Conservation (phyloP, 1,140 invertebrate species). For the Wasmannia auropunctata region DNA sequence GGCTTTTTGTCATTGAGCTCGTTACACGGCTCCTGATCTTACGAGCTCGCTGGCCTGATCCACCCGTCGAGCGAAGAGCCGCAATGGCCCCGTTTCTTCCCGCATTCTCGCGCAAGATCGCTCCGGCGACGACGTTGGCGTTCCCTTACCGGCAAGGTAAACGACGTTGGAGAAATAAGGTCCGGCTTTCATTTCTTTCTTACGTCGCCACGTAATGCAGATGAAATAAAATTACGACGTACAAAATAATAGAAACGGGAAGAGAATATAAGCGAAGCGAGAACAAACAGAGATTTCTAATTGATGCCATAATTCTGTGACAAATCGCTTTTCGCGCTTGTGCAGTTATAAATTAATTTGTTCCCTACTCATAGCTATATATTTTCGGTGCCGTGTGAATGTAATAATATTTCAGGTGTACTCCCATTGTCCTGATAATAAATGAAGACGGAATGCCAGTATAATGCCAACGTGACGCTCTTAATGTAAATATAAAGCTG, state of each 20-base stretch:
- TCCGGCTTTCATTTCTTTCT: background rate
- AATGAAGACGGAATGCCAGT: background rate
- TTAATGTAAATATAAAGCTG: background rate
- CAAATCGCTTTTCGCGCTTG: background rate
- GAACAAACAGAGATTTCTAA: background rate
- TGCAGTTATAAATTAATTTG: background rate
- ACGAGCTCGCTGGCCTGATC: background rate
- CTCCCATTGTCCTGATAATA: background rate
- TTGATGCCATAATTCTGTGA: background rate
- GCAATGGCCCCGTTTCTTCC: constrained; percentile 4
- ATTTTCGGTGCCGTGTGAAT: background rate
- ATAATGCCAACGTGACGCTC: background rate
- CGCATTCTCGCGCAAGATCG: background rate
- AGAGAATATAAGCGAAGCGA: background rate
- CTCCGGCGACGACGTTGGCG: background rate
- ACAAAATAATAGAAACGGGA: background rate
- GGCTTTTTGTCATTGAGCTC: constrained; percentile 43
- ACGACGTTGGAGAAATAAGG: constrained; percentile 14
- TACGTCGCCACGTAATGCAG: background rate
- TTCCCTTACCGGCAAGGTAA: background rate
- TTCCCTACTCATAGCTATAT: background rate
- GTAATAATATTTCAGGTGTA: background rate
- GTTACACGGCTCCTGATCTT: constrained; percentile 52
- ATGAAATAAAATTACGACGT: constrained; percentile 8
- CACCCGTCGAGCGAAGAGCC: background rate